Evolutionary conservation across 2,797 vertebrate species (phyloP).

Genomic region (Peromyscus nudipes): DNA sequence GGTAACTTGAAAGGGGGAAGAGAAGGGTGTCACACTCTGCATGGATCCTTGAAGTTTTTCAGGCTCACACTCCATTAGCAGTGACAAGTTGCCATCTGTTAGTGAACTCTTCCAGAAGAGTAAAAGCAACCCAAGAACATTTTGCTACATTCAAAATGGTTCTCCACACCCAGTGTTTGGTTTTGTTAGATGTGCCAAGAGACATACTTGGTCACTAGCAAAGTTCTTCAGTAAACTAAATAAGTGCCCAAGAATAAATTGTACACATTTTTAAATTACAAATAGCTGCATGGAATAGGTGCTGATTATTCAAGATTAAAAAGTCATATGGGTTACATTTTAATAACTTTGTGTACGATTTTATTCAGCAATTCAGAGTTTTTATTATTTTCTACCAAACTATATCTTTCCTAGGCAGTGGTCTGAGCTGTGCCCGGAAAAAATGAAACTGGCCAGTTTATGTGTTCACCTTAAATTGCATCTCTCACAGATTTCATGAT

Average conservation of each 20-base stretch:
- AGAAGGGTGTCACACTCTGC: slow-evolving; percentile 79
- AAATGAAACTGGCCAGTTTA: slow-evolving; percentile 65
- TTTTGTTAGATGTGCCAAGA: slow-evolving; percentile 68
- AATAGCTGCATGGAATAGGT: slow-evolving; percentile 57
- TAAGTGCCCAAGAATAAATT: slow-evolving; percentile 62
- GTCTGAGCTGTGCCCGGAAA: neutral
- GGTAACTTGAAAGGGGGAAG: slow-evolving; percentile 83
- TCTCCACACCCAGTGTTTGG: slow-evolving; percentile 65
- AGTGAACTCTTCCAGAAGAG: slow-evolving; percentile 85
- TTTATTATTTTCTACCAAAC: neutral
- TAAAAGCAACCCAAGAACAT: slow-evolving; percentile 77
- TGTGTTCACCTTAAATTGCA: slow-evolving; percentile 57
- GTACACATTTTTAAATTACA: slow-evolving; percentile 67
- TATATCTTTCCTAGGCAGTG: neutral
- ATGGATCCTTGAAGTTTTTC: slow-evolving; percentile 82
- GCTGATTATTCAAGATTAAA: slow-evolving; percentile 62
- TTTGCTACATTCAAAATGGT: slow-evolving; percentile 77
- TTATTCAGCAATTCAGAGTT: neutral
- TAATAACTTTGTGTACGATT: slow-evolving; percentile 18
- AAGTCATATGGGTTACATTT: slow-evolving; percentile 58
- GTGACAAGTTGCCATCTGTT: slow-evolving; percentile 88
- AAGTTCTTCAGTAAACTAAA: slow-evolving; percentile 71
- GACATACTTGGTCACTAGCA: slow-evolving; percentile 3
- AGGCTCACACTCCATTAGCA: slow-evolving; percentile 83
- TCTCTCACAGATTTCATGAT: slow-evolving; percentile 73